Evolutionary conservation across 2,797 vertebrate genomes (phyloP).

Genomic region (Tenualosa thibaudeaui): DNA sequence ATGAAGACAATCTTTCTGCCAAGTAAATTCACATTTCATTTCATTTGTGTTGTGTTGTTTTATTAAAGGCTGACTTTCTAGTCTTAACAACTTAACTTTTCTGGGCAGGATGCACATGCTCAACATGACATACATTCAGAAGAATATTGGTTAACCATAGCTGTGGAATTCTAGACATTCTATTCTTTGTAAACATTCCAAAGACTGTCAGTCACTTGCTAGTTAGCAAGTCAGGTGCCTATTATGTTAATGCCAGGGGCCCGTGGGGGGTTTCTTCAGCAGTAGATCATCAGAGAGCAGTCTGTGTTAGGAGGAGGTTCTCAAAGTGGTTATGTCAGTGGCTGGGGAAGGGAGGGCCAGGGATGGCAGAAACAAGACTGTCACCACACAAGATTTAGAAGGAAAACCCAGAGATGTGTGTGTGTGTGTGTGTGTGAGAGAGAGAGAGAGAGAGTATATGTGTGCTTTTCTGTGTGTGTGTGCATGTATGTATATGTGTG

Average conservation of each 20-base stretch:
- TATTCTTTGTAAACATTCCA: slow-evolving; percentile 3
- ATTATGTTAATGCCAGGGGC: not conserved
- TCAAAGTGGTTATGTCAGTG: not conserved
- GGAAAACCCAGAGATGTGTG: not conserved
- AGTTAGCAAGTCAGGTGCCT: not conserved
- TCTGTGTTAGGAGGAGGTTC: not conserved
- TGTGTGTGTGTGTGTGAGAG: slow-evolving; percentile 13
- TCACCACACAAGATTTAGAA: not conserved
- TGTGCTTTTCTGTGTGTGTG: too few relatives aligned
- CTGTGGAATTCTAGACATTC: not conserved
- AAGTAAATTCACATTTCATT: not conserved
- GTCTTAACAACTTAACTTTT: not conserved
- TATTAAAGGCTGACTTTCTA: slow-evolving; percentile 3
- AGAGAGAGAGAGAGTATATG: too few relatives aligned
- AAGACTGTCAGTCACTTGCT: not conserved
- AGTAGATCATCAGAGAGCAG: not conserved
- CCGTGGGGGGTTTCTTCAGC: not conserved
- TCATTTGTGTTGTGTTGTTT: not conserved
- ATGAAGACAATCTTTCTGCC: not conserved
- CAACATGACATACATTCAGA: slow-evolving; percentile 39
- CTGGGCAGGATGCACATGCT: not conserved
- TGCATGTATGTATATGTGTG: not conserved
- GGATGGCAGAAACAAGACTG: not conserved
- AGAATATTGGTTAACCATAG: not conserved
- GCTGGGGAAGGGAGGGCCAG: not conserved